Evolutionary conservation across 2,797 vertebrate genomes (phyloP).

Genomic region (Acanthiza pusilla): DNA sequence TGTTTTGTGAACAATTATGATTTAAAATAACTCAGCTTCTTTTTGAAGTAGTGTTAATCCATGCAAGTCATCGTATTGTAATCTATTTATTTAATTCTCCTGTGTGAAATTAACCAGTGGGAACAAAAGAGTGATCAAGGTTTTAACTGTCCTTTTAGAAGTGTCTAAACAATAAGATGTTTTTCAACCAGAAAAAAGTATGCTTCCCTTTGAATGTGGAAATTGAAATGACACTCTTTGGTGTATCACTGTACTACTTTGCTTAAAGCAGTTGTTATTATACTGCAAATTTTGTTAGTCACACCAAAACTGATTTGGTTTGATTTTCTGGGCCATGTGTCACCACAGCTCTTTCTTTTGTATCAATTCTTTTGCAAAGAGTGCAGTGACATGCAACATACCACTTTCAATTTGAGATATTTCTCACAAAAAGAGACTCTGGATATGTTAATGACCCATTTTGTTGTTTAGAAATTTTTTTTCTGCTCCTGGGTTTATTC

Average conservation of each 20-base stretch:
- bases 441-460: not conserved
- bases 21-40: not conserved
- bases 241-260: not conserved
- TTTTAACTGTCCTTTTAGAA: not conserved
- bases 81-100: not conserved
- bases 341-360: not conserved
- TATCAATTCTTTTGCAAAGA: not conserved
- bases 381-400: not conserved
- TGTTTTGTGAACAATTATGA: not conserved
- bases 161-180: not conserved
- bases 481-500: not conserved
- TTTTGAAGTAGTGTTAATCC: not conserved
- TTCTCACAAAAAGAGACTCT: not conserved
- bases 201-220: not conserved
- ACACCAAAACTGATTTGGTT: not conserved
- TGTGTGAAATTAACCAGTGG: not conserved
- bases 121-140: not conserved
- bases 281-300: not conserved
- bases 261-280: not conserved
- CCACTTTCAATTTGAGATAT: not conserved
- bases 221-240: not conserved
- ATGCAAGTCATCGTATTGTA: not conserved
- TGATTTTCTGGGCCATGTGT: not conserved
- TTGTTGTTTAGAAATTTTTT: not conserved
- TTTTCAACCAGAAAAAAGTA: not conserved